Evolutionary conservation across 2,113 vertebrate species (phyloP).

Genomic region (Aspidoscelis tigris): DNA sequence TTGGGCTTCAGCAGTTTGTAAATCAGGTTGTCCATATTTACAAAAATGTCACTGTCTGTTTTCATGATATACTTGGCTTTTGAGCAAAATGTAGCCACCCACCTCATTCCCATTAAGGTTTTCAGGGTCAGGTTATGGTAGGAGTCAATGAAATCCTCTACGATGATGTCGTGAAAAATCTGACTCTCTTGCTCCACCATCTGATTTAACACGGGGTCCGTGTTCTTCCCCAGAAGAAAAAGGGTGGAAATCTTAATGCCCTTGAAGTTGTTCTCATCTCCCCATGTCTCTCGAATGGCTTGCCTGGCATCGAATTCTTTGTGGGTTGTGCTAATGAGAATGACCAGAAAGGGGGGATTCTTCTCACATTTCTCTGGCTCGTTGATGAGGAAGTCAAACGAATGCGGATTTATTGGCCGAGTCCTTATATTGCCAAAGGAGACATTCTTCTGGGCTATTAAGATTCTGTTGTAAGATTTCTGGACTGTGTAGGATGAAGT

Average conservation of each 20-base stretch:
- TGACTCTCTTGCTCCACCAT: conserved; percentile 99
- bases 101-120: conserved; percentile 97
- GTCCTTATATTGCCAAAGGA: conserved; percentile 96
- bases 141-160: conserved; percentile 96
- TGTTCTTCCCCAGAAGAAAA: conserved; percentile 93
- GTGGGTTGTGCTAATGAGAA: conserved; percentile 97
- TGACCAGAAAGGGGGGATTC: conserved; percentile 89
- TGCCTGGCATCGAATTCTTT: conserved; percentile 98
- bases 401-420: conserved; percentile 93
- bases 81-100: conserved; percentile 95
- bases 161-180: conserved; percentile 97
- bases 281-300: conserved; percentile 97
- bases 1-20: conserved; percentile 95
- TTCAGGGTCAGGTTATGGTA: conserved; percentile 99
- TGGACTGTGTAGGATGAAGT: conserved; percentile 89
- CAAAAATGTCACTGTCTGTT: conserved; percentile 98
- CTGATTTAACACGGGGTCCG: conserved; percentile 90
- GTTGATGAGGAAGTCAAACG: conserved; percentile 94
- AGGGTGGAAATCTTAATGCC: conserved; percentile 91
- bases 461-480: conserved; percentile 82
- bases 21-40: conserved; percentile 99
- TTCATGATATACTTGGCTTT: conserved; percentile 98
- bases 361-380: conserved; percentile 95
- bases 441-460: conserved; percentile 84
- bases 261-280: conserved; percentile 92